Evolutionary conservation across 2,113 vertebrate genomes (phyloP), one percentile per base, ranked within the genome.

Genomic region (Seriola quinqueradiata): DNA sequence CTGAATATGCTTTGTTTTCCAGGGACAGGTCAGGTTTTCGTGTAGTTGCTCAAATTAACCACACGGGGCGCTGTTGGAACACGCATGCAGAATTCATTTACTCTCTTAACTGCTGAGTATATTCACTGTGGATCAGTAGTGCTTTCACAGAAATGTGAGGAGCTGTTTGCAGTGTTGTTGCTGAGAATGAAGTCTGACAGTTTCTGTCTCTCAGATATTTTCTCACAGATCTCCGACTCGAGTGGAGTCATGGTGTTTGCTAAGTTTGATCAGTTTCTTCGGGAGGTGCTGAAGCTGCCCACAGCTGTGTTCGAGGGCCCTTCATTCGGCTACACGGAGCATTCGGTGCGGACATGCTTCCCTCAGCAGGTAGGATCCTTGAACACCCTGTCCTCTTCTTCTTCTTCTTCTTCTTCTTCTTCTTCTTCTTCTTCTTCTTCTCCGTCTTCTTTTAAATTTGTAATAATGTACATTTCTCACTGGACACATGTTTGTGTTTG

Each of bases 241-340:
- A 96, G 89, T 4, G 98, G 98, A 44, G 90, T 97, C 70, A 94
- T 99, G 97, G 90, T 97, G 55, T 97, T 97, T 79, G 90, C 95
- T 17, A 99, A 97, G 95, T 98, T 99, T 16, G 98, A 99, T 75
- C 98, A 99, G 94, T 97, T 99, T 70, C 90, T 99, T 61, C 90
- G 95, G 75, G 98, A 99, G 78, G 97, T 97, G 12, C 94, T 99
- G 63, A 98, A 97, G 54, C 96, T 99, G 6, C 98, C 98, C 1
- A 99, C 98, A 0, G 97, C 98, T 0, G 97, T 99, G 77, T 99
- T 99, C 13, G 98, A 99, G 92, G 98, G 98, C 0, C 98, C 98
- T 0, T 99, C 98, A 0, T 99, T 99, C 4, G 98, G 98, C 0
- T 99, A 99, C 95, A 99, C 96, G 0, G 98, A 99, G 85, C 98